phyloP scores from a whole-genome alignment of 2,113 vertebrate species.

The Rafetus swinhoei region DNA sequence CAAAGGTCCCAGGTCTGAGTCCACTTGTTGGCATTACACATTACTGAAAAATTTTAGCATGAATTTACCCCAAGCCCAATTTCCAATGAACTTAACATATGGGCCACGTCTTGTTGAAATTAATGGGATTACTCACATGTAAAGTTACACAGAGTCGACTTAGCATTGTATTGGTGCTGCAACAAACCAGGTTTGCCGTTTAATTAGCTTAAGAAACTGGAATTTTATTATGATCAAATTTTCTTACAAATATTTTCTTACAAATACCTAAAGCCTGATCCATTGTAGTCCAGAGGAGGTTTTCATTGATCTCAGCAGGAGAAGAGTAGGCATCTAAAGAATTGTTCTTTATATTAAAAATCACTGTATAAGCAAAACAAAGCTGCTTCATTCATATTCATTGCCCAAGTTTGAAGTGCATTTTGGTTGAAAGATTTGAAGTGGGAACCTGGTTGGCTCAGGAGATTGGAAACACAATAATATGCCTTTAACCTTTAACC shows the following conservation, averaged over 20 bases:
- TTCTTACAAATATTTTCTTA: not conserved
- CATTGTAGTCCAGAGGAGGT: slow-evolving; percentile 14
- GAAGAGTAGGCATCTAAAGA: not conserved
- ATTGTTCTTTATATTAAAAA: slow-evolving; percentile 55
- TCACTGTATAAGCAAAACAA: slow-evolving; percentile 24
- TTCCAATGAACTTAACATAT: slow-evolving; percentile 56
- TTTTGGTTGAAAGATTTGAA: not conserved
- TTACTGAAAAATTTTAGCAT: slow-evolving; percentile 41
- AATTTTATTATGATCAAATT: slow-evolving; percentile 28
- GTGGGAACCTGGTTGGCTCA: slow-evolving; percentile 21
- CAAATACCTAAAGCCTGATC: slow-evolving; percentile 26
- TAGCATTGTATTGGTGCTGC: slow-evolving; percentile 28
- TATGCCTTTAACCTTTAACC: not conserved
- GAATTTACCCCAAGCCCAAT: slow-evolving; percentile 44
- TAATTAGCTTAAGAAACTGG: slow-evolving; percentile 33
- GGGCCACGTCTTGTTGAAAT: slow-evolving; percentile 21
- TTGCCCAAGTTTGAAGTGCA: slow-evolving; percentile 16
- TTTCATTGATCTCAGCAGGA: slow-evolving; percentile 14
- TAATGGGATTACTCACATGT: slow-evolving; percentile 45
- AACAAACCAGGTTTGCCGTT: slow-evolving; percentile 59
- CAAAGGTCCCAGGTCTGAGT: no score
- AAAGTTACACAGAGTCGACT: slow-evolving; percentile 50
- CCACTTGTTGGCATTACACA: no score
- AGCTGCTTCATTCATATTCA: slow-evolving; percentile 25
- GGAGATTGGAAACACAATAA: not conserved